Base-by-base conservation (phyloP, 2,888 invertebrate species). In the Drosophila lutescens region DNA sequence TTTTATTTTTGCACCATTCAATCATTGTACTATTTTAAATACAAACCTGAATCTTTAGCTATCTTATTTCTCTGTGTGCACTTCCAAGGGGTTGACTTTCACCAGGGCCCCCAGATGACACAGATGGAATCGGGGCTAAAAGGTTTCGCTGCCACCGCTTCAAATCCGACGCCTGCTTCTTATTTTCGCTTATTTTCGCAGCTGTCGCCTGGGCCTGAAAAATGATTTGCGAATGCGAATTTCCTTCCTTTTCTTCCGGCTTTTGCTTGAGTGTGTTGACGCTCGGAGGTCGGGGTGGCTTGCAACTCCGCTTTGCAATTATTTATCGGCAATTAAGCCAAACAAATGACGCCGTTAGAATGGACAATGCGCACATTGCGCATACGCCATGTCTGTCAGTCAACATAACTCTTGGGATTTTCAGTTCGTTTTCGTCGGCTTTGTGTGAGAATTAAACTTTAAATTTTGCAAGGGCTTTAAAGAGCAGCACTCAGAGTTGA, bases 201-300 rank as follows among this genome's bases (percentile, higher is more conserved):
- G 86, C 86, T 83, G 83, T 78, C 56, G 67, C 57, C 72, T 69
- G 72, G 80, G 86, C 83, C 79, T 86, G 83, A 83, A 79, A 83
- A 86, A 86, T 83, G 83, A 86, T 86, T 80, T 86, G 83, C 86
- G 80, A 86, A 86, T 79, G 79, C 72, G 67, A 74, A 57, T 62
- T 66, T 59, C 40, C 71, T 54, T 30, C 43, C 46, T 30, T 41
- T 67, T 47, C 41, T 41, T 58, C 44, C 49, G 41, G 41, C 15
- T 40, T 50, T 47, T 23, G 40, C 32, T 60, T 65, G 66, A 46
- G 38, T 49, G 44, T 43, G 10, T 20, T 34, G 41, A 20, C 36
- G 20, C 10, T 5, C 1, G 23, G 2, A 36, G 38, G 32, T 17
- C 12, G 62, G 60, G 34, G 20, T 46, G n/a, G 46, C 23, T 46